Percentiles rank a stretch among this genome's conserved stretches.
phyloP scores from a whole-genome alignment of 1,140 invertebrate species.

The Drosophila rufa region DNA sequence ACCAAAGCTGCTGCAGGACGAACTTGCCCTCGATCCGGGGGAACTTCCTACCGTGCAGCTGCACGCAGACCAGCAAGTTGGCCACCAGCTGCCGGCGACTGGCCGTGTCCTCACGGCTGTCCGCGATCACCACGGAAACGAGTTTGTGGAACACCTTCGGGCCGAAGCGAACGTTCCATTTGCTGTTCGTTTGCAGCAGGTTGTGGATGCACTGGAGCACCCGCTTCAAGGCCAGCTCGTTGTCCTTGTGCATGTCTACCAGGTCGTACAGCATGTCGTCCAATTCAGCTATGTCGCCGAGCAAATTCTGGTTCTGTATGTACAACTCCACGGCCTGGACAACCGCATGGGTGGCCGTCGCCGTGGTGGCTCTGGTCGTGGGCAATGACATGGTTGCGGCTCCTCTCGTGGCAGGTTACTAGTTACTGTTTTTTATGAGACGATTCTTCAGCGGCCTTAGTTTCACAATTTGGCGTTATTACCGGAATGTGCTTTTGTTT shows the following conservation, averaged over 20 bases:
- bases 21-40: conserved; percentile 59
- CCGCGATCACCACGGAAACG: conserved; percentile 53
- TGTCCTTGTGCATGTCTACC: conserved; percentile 58
- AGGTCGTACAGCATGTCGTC: conserved; percentile 65
- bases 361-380: conserved; percentile 54
- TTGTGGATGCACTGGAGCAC: conserved; percentile 64
- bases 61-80: conserved; percentile 66
- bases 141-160: conserved; percentile 67
- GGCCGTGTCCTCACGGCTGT: conserved; percentile 22
- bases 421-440: too few relatives aligned
- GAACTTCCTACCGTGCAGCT: conserved; percentile 61
- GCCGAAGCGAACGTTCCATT: conserved; percentile 64
- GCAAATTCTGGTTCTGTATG: conserved; percentile 70
- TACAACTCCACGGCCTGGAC: conserved; percentile 60
- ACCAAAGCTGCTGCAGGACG: conserved; percentile 64
- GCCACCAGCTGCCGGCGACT: conserved; percentile 54
- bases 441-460: too few relatives aligned
- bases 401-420: not conserved
- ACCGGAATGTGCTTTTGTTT: conserved; percentile 7
- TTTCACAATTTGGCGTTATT: conserved; percentile 35
- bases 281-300: conserved; percentile 66
- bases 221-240: conserved; percentile 54
- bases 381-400: conserved; percentile 48
- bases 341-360: conserved; percentile 59
- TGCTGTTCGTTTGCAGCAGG: conserved; percentile 57